These are phyloP conservation scores for Macrostomum lignano DNA, from an alignment of 1,140 invertebrate species.

Conservation along the genomic window DNA sequence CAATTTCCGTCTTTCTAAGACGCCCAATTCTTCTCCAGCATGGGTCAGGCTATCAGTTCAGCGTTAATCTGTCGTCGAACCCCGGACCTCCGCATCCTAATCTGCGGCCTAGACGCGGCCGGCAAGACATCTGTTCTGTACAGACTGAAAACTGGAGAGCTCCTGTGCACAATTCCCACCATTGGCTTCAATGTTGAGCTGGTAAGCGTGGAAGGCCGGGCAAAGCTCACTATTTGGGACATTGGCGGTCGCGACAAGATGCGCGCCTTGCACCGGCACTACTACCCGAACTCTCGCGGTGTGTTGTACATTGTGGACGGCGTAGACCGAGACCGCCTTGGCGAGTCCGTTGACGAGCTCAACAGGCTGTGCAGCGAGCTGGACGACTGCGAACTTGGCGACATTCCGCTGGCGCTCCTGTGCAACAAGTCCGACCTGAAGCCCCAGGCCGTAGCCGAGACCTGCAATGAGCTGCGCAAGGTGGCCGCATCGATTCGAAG, in stretches of 20 bases:
- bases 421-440: too few relatives aligned
- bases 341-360: constrained; percentile 76
- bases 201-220: constrained; percentile 36
- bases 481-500: too few relatives aligned
- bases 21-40: too few relatives aligned
- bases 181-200: constrained; percentile 91
- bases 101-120: constrained; percentile 80
- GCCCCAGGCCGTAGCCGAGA: too few relatives aligned
- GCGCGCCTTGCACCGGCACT: constrained; percentile 47
- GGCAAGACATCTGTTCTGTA: constrained; percentile 92
- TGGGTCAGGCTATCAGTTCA: too few relatives aligned
- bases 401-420: too few relatives aligned
- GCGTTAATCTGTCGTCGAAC: too few relatives aligned
- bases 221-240: constrained; percentile 41
- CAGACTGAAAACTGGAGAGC: constrained; percentile 79
- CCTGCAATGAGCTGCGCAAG: too few relatives aligned
- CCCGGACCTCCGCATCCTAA: constrained; percentile 87
- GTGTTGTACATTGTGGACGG: constrained; percentile 91
- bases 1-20: too few relatives aligned
- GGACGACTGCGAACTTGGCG: too few relatives aligned
- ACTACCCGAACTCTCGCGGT: constrained; percentile 32
- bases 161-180: constrained; percentile 77
- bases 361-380: too few relatives aligned
- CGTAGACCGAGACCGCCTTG: constrained; percentile 71
- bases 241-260: constrained; percentile 98